phyloP scores from a whole-genome alignment of 2,113 vertebrate species.

The Pycnonotus jocosus region DNA sequence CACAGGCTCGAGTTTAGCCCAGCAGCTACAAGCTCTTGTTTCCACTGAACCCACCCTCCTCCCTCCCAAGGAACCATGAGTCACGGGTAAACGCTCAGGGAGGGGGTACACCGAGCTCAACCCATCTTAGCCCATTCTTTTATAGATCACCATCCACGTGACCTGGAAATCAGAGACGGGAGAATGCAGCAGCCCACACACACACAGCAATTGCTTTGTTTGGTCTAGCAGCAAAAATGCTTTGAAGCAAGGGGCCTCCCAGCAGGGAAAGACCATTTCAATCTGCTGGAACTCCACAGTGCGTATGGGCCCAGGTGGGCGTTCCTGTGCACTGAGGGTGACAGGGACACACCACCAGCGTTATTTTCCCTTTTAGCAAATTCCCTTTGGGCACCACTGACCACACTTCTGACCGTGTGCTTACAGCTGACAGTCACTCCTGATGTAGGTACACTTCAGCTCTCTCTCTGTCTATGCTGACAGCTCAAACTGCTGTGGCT shows the following conservation, averaged over 20 bases:
- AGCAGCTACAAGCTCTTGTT: neutral
- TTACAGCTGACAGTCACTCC: neutral
- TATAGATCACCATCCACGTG: slow-evolving; percentile 12
- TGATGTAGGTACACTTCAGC: neutral
- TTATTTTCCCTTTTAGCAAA: neutral
- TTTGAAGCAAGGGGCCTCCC: slow-evolving; percentile 36
- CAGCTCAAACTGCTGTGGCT: neutral
- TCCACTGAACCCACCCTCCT: neutral
- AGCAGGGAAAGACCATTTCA: slow-evolving; percentile 24
- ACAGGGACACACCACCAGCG: neutral
- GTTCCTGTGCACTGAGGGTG: rapidly evolving
- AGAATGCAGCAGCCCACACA: slow-evolving; percentile 45
- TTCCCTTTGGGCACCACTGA: neutral
- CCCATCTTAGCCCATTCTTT: slow-evolving; percentile 9
- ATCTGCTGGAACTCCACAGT: neutral
- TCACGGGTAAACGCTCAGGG: neutral
- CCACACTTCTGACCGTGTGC: neutral
- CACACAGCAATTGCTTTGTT: neutral
- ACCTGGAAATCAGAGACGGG: slow-evolving; percentile 21
- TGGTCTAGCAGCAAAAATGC: slow-evolving; percentile 24
- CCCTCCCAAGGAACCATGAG: neutral
- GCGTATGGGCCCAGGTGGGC: neutral
- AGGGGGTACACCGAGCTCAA: neutral
- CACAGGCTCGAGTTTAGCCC: neutral
- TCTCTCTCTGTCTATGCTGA: neutral